These are phyloP conservation scores for Bombus confusus DNA, from an alignment of 1,140 invertebrate species.

Conservation along the genomic window DNA sequence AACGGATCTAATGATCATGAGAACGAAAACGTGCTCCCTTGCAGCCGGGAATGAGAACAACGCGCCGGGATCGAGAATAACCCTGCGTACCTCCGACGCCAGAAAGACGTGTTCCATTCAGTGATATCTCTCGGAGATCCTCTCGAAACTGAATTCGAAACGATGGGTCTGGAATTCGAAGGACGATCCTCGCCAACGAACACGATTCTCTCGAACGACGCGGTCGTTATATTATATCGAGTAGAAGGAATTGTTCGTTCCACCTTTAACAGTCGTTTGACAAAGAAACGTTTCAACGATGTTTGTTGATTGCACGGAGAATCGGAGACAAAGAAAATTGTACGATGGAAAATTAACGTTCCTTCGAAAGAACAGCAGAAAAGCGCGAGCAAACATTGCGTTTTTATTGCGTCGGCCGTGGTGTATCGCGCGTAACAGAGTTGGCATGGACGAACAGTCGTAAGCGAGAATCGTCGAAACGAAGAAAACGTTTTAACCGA, in stretches of 20 bases:
- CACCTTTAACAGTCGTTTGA: neutral
- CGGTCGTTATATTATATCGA: neutral
- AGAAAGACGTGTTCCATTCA: conserved; percentile 74
- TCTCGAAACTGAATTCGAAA: conserved; percentile 31
- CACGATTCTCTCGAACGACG: neutral
- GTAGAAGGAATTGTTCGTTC: neutral
- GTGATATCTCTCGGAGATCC: conserved; percentile 65
- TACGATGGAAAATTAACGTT: too few relatives aligned
- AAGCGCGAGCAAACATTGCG: neutral
- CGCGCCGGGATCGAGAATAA: conserved; percentile 74
- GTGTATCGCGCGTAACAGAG: neutral
- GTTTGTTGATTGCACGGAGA: neutral
- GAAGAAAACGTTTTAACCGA: conserved; percentile 61
- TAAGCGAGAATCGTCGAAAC: conserved; percentile 60
- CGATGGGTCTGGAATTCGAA: conserved; percentile 5
- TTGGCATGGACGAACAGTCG: conserved; percentile 25
- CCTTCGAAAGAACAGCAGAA: too few relatives aligned
- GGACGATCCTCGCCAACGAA: conserved; percentile 58
- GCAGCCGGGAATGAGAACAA: conserved; percentile 83
- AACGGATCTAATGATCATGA: conserved; percentile 92
- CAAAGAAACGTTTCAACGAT: too few relatives aligned
- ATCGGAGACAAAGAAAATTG: neutral
- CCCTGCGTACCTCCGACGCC: conserved; percentile 68
- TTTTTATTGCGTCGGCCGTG: neutral
- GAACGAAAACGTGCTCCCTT: conserved; percentile 89